A percentile compares a stretch with the other conserved stretches of the same genome.
phyloP scores from a whole-genome alignment of 92 coral and sea anemone genomes.

The Epizoanthus ramosus region DNA sequence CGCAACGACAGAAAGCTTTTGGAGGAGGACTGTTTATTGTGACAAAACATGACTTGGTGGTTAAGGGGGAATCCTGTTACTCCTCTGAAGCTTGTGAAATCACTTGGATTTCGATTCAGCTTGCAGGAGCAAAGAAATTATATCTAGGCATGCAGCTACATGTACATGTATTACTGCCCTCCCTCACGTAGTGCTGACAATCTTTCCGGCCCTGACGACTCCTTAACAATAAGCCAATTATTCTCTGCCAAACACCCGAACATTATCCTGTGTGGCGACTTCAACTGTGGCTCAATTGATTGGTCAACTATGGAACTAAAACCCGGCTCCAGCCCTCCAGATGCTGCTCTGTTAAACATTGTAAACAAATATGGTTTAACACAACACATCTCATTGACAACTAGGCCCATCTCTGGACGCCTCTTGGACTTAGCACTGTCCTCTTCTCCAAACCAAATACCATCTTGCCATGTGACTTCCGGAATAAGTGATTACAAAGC shows the following conservation, averaged over 20 bases:
- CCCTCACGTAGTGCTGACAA: conserved; percentile 10
- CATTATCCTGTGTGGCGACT: conserved; percentile 19
- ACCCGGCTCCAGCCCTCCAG: not conserved
- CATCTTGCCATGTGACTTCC: conserved; percentile 50
- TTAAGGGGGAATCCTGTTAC: conserved; percentile 6
- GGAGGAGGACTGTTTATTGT: conserved; percentile 38
- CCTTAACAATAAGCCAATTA: conserved; percentile 18
- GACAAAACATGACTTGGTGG: not conserved
- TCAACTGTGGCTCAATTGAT: conserved; percentile 18
- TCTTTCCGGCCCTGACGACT: conserved; percentile 33
- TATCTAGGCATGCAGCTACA: too few species aligned
- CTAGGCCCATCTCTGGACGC: conserved; percentile 41
- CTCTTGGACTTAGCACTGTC: conserved; percentile 47
- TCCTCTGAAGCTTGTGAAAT: conserved; percentile 20
- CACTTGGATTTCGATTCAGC: conserved; percentile 22
- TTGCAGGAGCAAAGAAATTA: conserved; percentile 29
- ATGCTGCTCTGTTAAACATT: conserved; percentile 3
- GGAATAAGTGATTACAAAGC: conserved; percentile 55
- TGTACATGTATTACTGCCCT: conserved; percentile 37
- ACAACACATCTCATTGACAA: conserved; percentile 53
- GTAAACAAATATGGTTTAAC: conserved; percentile 16
- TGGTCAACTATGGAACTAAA: not conserved
- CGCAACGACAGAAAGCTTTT: conserved; percentile 24
- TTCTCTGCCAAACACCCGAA: not conserved
- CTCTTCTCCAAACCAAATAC: conserved; percentile 40